Evolutionary conservation across 2,113 vertebrate species (phyloP), one percentile per base, ranked within the genome.

Genomic region (Ctenodactylus gundi): DNA sequence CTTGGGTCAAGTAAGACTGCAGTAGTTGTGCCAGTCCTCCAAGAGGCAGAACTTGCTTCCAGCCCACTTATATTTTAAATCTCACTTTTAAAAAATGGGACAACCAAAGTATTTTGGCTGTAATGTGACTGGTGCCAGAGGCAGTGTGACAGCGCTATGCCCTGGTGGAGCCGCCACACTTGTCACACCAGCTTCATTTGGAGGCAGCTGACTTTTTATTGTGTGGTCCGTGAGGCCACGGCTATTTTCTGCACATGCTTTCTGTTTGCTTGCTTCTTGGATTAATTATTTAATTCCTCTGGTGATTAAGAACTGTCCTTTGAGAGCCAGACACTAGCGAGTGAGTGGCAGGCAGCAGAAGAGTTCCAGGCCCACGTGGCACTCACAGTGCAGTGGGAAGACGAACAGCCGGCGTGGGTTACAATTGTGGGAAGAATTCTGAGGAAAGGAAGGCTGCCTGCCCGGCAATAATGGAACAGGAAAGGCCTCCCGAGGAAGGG

Each of bases 101-200:
- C 39, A n/a, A 8, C 17, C 4, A 2, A n/a, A 31, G 29, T 36
- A 1, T 12, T 15, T 27, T 11, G 27, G 29, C 12, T 46, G 12
- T 11, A 36, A 4, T 36, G 44, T 29, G 12, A 18, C 39, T 5
- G 13, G 62, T 3, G 31, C 27, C 3, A 11, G 6, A 46, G 18
- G 6, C n/a, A 0, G 57, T 7, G 23, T 5, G 34, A 6, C 17
- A 0, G 23, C 0, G 1, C 14, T 11, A 1, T 0, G 4, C 21
- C 49, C 12, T 1, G 4, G 6, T 2, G 29, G 36, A 65, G 34
- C 2, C 0, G 1, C 12, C 0, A 2, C 1, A 2, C 20, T 39
- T 55, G 12, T 9, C 29, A 34, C 13, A 0, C 6, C 14, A 27
- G 29, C 67, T 1, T 0, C n/a, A 1, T 17, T 4, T 6, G 31